Evolutionary conservation across 1,140 invertebrate species (phyloP).

Genomic region (Aphaenogaster ashmeadi): DNA sequence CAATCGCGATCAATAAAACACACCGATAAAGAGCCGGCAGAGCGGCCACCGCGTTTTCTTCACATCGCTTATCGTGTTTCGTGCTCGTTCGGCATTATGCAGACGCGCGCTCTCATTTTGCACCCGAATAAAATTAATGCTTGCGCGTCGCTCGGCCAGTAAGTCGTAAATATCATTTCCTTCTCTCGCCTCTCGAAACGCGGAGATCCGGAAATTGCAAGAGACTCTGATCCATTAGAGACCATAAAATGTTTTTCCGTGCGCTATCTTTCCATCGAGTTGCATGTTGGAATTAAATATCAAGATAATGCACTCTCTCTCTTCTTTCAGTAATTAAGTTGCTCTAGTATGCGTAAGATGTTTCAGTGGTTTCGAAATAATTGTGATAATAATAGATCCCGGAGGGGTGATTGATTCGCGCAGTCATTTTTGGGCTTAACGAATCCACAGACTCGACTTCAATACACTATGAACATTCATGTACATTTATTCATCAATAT

Average conservation of each 20-base stretch:
- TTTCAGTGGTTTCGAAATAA: not conserved
- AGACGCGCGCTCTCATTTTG: constrained; percentile 50
- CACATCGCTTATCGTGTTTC: constrained; percentile 57
- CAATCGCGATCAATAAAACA: constrained; percentile 68
- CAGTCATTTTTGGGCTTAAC: not conserved
- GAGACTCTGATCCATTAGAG: constrained; percentile 53
- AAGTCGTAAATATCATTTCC: constrained; percentile 57
- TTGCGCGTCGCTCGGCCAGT: constrained; percentile 39
- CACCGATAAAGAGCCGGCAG: constrained; percentile 56
- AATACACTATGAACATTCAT: not conserved
- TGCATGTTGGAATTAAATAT: constrained; percentile 26
- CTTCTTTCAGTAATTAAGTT: constrained; percentile 22
- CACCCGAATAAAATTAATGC: constrained; percentile 51
- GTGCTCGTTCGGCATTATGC: constrained; percentile 43
- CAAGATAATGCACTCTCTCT: not conserved
- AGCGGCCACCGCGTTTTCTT: constrained; percentile 41
- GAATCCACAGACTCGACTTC: not conserved
- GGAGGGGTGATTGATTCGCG: not conserved
- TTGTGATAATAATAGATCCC: not conserved
- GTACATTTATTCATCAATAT: not conserved
- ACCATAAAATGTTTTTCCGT: constrained; percentile 47
- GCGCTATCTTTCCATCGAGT: constrained; percentile 1
- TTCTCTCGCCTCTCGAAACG: not conserved
- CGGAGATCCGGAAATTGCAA: constrained; percentile 35
- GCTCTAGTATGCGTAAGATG: not conserved